phyloP scores from a whole-genome alignment of 1,140 invertebrate genomes.

The Ptiloglossa arizonensis region DNA sequence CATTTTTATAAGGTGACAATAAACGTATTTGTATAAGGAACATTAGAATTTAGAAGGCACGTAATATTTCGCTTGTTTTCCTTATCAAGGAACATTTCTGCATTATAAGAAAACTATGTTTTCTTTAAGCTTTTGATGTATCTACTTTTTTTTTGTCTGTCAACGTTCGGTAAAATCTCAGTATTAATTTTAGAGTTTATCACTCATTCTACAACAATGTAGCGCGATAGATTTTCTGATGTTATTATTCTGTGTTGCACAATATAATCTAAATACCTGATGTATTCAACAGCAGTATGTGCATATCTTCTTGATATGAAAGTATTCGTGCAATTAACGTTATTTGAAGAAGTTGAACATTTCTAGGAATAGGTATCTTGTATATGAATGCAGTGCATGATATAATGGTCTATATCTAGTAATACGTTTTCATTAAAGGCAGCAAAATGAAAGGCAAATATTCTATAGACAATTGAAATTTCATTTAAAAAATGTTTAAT shows the following conservation, averaged over 20 bases:
- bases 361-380: not conserved
- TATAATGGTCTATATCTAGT: not conserved
- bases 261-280: not conserved
- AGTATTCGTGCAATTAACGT: not conserved
- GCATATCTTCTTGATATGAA: not conserved
- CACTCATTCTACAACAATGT: not conserved
- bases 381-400: not conserved
- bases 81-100: constrained; percentile 53
- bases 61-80: constrained; percentile 52
- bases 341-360: not conserved
- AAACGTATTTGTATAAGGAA: constrained; percentile 52
- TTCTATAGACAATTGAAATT: not conserved
- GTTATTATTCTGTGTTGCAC: constrained; percentile 1
- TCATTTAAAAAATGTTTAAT: not conserved
- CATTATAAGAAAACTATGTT: not conserved
- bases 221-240: constrained; percentile 8
- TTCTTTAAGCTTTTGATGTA: not conserved
- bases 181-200: not conserved
- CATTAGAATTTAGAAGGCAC: constrained; percentile 71
- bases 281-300: not conserved
- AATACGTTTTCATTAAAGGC: not conserved
- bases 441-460: not conserved
- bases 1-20: not conserved
- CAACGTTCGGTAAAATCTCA: constrained; percentile 7
- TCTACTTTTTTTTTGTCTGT: not conserved